Percentiles rank a stretch among this genome's conserved stretches.
Evolutionary conservation across 2,797 vertebrate species (phyloP).

Genomic region (Oceanodroma leucorhoa): DNA sequence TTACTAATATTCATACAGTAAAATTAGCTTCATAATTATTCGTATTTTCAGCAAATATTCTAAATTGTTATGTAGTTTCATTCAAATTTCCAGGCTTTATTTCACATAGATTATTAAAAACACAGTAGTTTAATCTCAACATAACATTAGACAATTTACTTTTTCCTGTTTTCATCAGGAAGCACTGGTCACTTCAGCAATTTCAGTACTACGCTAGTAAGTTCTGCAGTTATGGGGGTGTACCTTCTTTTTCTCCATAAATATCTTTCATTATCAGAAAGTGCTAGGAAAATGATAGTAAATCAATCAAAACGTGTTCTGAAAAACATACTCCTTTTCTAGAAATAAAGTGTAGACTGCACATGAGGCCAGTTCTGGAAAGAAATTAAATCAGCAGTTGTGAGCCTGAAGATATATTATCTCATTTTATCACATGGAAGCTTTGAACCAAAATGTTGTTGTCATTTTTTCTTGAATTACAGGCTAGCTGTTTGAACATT

Average conservation of each 20-base stretch:
- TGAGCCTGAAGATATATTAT: neutral
- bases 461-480: neutral
- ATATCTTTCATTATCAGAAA: constrained; percentile 4
- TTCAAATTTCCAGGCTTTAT: neutral
- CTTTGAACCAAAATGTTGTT: neutral
- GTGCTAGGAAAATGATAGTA: neutral
- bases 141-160: neutral
- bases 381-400: neutral
- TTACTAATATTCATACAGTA: neutral
- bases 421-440: neutral
- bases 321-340: neutral
- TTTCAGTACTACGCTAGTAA: neutral
- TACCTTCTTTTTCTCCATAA: neutral
- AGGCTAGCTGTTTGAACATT: neutral
- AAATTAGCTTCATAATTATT: neutral
- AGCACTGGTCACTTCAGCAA: neutral
- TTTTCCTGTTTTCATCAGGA: neutral
- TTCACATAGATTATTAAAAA: neutral
- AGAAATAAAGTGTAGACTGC: neutral
- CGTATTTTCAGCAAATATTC: neutral
- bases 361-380: neutral
- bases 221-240: neutral
- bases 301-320: constrained; percentile 11
- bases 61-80: neutral
- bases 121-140: neutral